Evolutionary conservation across 2,888 invertebrate genomes (phyloP).

Genomic region (Megastigmus dorsalis): DNA sequence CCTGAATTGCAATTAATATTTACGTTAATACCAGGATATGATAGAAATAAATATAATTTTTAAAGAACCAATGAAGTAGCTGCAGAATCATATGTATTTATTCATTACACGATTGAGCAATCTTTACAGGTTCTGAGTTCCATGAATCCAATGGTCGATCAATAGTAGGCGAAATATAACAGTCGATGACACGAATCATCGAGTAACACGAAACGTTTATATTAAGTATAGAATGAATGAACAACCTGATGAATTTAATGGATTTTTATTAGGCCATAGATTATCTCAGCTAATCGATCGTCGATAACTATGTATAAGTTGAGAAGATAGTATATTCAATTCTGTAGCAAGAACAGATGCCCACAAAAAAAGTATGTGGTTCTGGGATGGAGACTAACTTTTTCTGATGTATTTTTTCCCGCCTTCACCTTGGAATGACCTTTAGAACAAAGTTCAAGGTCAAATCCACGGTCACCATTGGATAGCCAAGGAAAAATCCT

Average conservation of each 20-base stretch:
- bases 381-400: too few species aligned
- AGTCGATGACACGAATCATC: not conserved
- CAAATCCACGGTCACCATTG: too few species aligned
- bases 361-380: too few species aligned
- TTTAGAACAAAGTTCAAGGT: too few species aligned
- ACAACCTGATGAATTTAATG: not conserved
- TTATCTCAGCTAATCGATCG: conserved; percentile 41
- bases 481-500: too few species aligned
- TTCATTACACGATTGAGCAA: too few species aligned
- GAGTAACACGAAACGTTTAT: not conserved
- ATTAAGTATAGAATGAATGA: not conserved
- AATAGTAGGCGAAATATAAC: too few species aligned
- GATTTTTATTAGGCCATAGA: conserved; percentile 18
- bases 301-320: conserved; percentile 22
- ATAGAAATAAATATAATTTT: conserved; percentile 42
- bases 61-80: conserved; percentile 47
- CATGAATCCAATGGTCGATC: too few species aligned
- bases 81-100: conserved; percentile 5
- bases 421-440: too few species aligned
- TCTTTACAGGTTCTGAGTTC: too few species aligned
- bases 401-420: too few species aligned
- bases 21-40: not conserved
- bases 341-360: not conserved
- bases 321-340: not conserved
- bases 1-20: conserved; percentile 22